Conservation (phyloP, 2,888 invertebrate species). For the Empis livida region DNA sequence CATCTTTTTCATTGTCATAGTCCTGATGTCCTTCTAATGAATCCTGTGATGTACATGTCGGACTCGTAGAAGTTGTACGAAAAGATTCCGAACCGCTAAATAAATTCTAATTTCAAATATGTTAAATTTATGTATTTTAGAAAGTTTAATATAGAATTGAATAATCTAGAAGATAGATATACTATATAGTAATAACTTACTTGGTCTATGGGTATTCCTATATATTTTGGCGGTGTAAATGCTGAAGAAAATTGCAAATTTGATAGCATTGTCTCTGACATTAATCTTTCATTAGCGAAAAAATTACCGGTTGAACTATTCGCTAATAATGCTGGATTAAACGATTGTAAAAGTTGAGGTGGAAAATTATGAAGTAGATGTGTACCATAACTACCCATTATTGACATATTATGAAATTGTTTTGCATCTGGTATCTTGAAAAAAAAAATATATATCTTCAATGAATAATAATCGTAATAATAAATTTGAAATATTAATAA, state of each 20-base stretch:
- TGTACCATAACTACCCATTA: constrained; percentile 52
- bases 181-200: constrained; percentile 19
- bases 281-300: constrained; percentile 37
- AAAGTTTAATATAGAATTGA: background rate
- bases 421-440: constrained; percentile 41
- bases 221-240: constrained; percentile 57
- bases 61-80: constrained; percentile 46
- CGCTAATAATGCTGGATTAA: constrained; percentile 46
- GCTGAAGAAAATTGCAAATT: constrained; percentile 59
- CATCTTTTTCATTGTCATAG: constrained; percentile 41
- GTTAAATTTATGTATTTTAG: constrained; percentile 2
- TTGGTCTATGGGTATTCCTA: constrained; percentile 37
- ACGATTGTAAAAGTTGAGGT: constrained; percentile 57
- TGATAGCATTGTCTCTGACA: constrained; percentile 42
- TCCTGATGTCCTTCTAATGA: constrained; percentile 46
- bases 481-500: too few species aligned
- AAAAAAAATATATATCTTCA: background rate
- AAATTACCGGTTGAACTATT: constrained; percentile 24
- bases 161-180: too few species aligned
- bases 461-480: too few species aligned
- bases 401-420: constrained; percentile 49
- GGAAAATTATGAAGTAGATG: constrained; percentile 59
- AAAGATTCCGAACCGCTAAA: constrained; percentile 37
- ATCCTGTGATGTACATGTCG: constrained; percentile 47
- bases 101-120: constrained; percentile 23